Base-by-base conservation (phyloP, 2,113 vertebrate genomes). In the Cavia aperea region DNA sequence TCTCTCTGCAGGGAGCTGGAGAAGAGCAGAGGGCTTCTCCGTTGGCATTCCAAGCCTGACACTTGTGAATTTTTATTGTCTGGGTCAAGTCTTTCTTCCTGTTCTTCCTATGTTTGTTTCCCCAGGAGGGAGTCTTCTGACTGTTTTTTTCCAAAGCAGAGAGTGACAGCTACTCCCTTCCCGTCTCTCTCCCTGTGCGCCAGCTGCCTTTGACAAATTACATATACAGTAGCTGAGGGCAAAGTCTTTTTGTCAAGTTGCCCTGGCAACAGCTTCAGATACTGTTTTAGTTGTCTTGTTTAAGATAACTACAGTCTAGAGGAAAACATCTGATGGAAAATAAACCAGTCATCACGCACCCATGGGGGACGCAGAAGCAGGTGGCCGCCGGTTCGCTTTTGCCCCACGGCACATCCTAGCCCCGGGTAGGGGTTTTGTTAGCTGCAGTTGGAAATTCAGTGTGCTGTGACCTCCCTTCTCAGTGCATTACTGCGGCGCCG, bases 121-220 rank as follows among this genome's bases (percentile, higher is more conserved):
- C 82, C 68, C 73, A n/a, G 81, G 73, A 94, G 79, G 79, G 15
- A 70, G 8, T 84, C 66, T 70, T 89, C 79, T 51, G 39, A 46
- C 9, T 70, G 62, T 43, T 12, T 54, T 31, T 86, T 91, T 63
- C 33, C 13, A 51, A 29, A 63, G 85, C 58, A 86, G 6, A 58
- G 39, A 49, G 29, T 82, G 70, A 36, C 66, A 65, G 56, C n/a
- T 29, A 15, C 46, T 54, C 60, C 78, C 29, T 81, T 62, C 89
- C 83, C 68, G 39, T 18, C 62, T 54, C 10, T 84, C 56, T 94
- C 86, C 21, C 89, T 85, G 36, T 3, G 63, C 63, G 7, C 90
- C 86, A 87, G 92, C 90, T 94, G 92, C 87, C 95, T 96, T 93
- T 60, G 87, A 95, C 77, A 91, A 63, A 96, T 96, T 89, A 89